These are phyloP conservation scores for Tetragonula clypearis DNA, from an alignment of 1,140 invertebrate species.

Conservation along the genomic window DNA sequence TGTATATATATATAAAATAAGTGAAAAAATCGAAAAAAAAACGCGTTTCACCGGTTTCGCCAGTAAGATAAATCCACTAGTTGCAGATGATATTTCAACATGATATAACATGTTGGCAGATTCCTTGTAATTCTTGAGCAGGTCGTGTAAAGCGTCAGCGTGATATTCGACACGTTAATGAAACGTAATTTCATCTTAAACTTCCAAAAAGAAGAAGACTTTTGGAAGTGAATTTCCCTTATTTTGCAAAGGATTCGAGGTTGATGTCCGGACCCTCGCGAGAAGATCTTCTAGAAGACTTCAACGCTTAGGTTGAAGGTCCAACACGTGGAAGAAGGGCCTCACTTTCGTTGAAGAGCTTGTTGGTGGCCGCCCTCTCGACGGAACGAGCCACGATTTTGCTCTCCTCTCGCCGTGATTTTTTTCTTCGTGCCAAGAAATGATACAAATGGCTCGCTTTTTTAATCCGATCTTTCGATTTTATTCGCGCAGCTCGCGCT, in stretches of 20 bases:
- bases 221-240: too few species aligned
- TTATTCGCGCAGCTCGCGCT: background rate
- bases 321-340: constrained; percentile 20
- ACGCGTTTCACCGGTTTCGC: too few species aligned
- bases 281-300: background rate
- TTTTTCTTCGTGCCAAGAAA: background rate
- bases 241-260: constrained; percentile 45
- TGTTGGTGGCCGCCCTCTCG: background rate
- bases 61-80: too few species aligned
- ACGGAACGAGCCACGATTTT: background rate
- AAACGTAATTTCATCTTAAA: too few species aligned
- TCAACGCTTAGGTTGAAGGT: background rate
- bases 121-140: too few species aligned
- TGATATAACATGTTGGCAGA: too few species aligned
- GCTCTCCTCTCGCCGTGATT: background rate
- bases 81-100: too few species aligned
- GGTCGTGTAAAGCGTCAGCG: too few species aligned
- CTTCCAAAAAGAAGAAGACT: too few species aligned
- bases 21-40: too few species aligned
- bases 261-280: constrained; percentile 70
- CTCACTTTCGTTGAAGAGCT: constrained; percentile 43
- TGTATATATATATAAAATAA: too few species aligned
- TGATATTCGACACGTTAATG: too few species aligned
- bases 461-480: background rate
- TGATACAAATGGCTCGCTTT: background rate